These are phyloP conservation scores for Philhelius pedissequus DNA, from an alignment of 2,888 invertebrate genomes.

Conservation along the genomic window DNA sequence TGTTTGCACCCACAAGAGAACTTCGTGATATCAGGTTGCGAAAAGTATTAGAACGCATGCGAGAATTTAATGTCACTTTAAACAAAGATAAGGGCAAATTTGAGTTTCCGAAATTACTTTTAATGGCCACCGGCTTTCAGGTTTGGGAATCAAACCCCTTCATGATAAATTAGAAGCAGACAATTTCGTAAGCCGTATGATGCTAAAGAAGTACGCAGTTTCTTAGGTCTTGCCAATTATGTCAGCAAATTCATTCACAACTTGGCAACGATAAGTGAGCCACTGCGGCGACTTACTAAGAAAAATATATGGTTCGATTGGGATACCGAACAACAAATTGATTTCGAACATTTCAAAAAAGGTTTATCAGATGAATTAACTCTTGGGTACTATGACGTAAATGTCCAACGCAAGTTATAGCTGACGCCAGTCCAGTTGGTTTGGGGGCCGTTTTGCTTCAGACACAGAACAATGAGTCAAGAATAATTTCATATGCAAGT, in stretches of 20 bases:
- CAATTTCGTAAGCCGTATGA: background rate
- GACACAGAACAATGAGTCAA: background rate
- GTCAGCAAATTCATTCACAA: background rate
- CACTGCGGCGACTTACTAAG: background rate
- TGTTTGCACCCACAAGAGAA: background rate
- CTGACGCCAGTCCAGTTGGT: background rate
- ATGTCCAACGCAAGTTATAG: background rate
- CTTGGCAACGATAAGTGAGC: background rate
- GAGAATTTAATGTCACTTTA: no score
- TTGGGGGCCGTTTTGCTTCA: background rate
- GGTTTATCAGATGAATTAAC: background rate
- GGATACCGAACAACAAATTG: background rate
- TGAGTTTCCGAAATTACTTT: constrained; percentile 64
- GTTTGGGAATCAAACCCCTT: background rate
- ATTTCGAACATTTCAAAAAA: background rate
- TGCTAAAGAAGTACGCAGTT: background rate
- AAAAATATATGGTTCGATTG: background rate
- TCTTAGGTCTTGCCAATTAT: background rate
- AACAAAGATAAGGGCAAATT: constrained; percentile 3
- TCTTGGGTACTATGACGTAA: background rate
- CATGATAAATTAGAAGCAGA: background rate
- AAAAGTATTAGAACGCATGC: background rate
- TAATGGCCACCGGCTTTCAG: constrained; percentile 67
- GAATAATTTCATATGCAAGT: constrained; percentile 76
- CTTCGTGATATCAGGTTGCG: background rate